A percentile compares a stretch with the other conserved stretches of the same genome.
Evolutionary conservation across 1,140 invertebrate genomes (phyloP).

Genomic region (Anthonomus grandis): DNA sequence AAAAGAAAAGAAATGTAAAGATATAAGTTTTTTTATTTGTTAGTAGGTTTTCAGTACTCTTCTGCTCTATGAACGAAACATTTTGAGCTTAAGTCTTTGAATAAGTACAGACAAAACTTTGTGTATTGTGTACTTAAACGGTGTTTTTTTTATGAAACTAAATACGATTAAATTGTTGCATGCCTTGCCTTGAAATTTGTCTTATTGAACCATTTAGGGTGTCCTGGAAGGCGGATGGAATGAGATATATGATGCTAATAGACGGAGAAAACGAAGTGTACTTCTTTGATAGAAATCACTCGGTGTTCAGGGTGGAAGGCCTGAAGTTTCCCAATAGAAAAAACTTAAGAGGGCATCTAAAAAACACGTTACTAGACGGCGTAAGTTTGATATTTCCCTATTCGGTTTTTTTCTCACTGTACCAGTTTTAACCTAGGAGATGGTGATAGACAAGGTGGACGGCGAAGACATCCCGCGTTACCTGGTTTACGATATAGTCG

Average conservation of each 20-base stretch:
- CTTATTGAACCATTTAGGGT: conserved; percentile 65
- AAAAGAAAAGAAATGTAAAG: too few relatives aligned
- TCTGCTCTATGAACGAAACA: too few relatives aligned
- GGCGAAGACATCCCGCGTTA: conserved; percentile 78
- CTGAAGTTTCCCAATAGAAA: conserved; percentile 76
- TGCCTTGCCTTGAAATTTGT: too few relatives aligned
- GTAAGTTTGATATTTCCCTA: conserved; percentile 54
- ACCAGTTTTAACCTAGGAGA: conserved; percentile 62
- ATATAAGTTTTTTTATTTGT: too few relatives aligned
- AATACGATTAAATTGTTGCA: too few relatives aligned
- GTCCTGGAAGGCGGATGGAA: conserved; percentile 99
- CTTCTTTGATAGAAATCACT: conserved; percentile 94
- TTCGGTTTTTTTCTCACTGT: neutral
- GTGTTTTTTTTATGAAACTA: too few relatives aligned
- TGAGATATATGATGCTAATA: conserved; percentile 97
- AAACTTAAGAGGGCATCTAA: conserved; percentile 67
- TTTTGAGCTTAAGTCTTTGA: too few relatives aligned
- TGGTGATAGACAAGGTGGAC: conserved; percentile 87
- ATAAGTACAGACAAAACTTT: too few relatives aligned
- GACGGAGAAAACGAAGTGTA: conserved; percentile 80
- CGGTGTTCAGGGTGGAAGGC: conserved; percentile 82
- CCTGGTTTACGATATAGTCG: conserved; percentile 94
- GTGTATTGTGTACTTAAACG: too few relatives aligned
- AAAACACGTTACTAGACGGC: conserved; percentile 89
- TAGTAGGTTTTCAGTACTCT: too few relatives aligned